Evolutionary conservation across 2,888 invertebrate genomes (phyloP).

Genomic region (Dolichomitus sp.): DNA sequence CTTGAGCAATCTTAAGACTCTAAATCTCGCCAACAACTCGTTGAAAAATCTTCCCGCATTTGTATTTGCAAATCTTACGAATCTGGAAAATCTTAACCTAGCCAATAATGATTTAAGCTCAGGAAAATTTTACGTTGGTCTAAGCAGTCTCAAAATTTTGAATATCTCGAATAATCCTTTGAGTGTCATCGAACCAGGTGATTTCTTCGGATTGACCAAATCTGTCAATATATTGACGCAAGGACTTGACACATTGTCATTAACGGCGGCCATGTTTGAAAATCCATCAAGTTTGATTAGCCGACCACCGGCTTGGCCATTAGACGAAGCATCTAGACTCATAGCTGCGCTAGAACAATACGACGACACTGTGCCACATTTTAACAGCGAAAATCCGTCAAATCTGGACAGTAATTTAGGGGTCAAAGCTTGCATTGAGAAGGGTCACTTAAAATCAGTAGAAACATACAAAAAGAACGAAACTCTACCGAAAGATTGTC

Average conservation of each 20-base stretch:
- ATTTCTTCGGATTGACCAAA: not conserved
- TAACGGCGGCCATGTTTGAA: not conserved
- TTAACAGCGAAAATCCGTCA: not conserved
- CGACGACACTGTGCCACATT: too few relatives aligned
- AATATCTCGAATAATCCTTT: not conserved
- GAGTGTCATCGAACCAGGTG: not conserved
- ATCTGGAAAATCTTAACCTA: not conserved
- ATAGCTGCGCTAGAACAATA: too few relatives aligned
- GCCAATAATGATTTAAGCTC: not conserved
- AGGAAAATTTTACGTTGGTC: not conserved
- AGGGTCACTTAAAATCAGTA: not conserved
- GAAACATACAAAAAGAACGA: conserved; percentile 46
- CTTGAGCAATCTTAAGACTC: not conserved
- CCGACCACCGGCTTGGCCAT: not conserved
- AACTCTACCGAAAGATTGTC: conserved; percentile 60
- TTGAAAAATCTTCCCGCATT: not conserved
- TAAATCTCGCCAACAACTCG: not conserved
- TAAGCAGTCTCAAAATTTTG: not conserved
- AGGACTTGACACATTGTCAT: not conserved
- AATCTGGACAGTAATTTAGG: not conserved
- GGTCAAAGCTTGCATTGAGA: not conserved
- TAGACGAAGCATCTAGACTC: too few relatives aligned
- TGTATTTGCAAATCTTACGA: not conserved
- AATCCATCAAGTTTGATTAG: not conserved
- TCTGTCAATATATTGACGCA: not conserved